These are phyloP conservation scores for Hemicrepidius hirtus DNA, from an alignment of 2,888 invertebrate species.

Conservation along the genomic window DNA sequence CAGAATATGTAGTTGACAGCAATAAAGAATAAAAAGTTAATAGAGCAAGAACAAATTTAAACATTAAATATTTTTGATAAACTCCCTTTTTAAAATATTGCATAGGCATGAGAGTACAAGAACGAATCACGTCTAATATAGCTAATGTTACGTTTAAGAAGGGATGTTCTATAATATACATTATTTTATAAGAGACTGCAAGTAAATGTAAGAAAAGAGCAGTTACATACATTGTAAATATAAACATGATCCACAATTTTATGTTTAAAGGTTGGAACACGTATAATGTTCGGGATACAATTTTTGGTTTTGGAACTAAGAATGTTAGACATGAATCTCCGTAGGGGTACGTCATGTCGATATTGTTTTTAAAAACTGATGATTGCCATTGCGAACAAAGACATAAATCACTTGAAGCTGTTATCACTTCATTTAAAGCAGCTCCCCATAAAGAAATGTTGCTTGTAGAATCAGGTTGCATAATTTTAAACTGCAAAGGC, in stretches of 20 bases:
- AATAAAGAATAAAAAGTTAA: slow-evolving; percentile 28
- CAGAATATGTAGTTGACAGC: slow-evolving; percentile 34
- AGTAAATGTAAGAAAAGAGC: neutral
- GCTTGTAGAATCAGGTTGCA: too few relatives aligned
- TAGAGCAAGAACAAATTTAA: slow-evolving; percentile 23
- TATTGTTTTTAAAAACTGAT: neutral
- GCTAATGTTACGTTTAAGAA: neutral
- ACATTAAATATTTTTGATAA: neutral
- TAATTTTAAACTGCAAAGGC: slow-evolving; percentile 20
- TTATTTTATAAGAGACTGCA: neutral
- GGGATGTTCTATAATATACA: neutral
- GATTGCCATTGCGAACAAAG: neutral
- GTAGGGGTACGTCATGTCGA: neutral
- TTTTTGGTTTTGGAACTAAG: slow-evolving; percentile 52
- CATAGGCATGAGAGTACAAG: neutral
- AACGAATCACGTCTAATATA: neutral
- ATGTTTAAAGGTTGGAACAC: slow-evolving; percentile 30
- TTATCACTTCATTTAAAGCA: neutral
- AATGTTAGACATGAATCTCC: slow-evolving; percentile 45
- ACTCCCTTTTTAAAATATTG: neutral
- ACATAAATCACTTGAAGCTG: neutral
- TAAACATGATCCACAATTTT: slow-evolving; percentile 16
- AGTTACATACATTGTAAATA: neutral
- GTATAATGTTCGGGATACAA: slow-evolving; percentile 7
- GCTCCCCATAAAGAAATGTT: neutral